Evolutionary conservation across 2,113 vertebrate genomes (phyloP), one percentile per base, ranked within the genome.

Genomic region (Parus major): DNA sequence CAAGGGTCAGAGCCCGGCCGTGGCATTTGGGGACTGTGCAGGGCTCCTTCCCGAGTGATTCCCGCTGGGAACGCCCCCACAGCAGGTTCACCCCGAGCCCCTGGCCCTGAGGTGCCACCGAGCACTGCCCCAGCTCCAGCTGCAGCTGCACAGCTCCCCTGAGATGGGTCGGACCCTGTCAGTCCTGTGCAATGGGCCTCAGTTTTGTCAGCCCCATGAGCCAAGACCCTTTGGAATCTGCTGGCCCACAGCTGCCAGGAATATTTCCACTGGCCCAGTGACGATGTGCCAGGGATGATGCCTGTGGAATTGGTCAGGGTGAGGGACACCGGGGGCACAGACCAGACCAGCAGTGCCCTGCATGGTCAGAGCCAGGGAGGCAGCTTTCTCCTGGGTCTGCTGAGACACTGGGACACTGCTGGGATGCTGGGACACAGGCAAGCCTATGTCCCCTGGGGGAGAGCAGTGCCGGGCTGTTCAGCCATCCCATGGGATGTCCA

Each of bases 21-120:
- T 5, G 24, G 5, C 2, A 9, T 15, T 49, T 1, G 0, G 44
- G 75, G 31, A 2, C 66, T 2, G 11, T 2, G 11, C n/a, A 3
- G 39, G 47, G 65, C 49, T 63, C 44, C 20, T 50, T 61, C 47
- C 33, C 7, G 1, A 78, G 39, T 3, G 15, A 22, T 18, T 22
- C 16, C 9, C 35, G 27, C 29, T 4, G 20, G 12, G 33, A 20
- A 11, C 12, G 6, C 31, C 39, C 50, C 75, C 59, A 11, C 39
- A 11, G 44, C 3, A 2, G 49, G 63, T 35, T 33, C 41, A 59
- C 7, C 28, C 42, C 0, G 0, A 35, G 55, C 35, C 46, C 46
- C 61, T 12, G 35, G 12, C 35, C 44, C 44, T 0, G 0, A 28
- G 41, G 50, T 1, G 0, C 27, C 1, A 0, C 61, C 3, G 1